These are phyloP conservation scores for Gasteruption jaculator DNA, from an alignment of 2,888 invertebrate species.

Conservation along the genomic window DNA sequence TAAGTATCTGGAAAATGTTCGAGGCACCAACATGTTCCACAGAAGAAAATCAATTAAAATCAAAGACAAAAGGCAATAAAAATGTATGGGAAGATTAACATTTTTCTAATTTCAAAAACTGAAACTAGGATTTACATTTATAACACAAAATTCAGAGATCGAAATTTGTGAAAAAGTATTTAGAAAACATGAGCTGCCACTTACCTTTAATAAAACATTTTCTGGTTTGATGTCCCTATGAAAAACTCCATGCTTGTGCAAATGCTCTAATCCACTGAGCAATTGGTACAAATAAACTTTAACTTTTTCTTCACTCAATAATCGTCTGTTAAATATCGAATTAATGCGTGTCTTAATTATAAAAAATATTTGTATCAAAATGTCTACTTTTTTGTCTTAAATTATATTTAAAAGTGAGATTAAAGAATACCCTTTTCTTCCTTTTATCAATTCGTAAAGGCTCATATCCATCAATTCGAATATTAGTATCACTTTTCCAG, in stretches of 20 bases:
- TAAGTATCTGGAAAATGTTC: too few species aligned
- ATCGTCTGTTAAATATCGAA: constrained; percentile 36
- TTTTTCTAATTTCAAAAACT: background rate
- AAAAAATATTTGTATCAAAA: constrained; percentile 5
- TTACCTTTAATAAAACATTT: constrained; percentile 64
- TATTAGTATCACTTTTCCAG: constrained; percentile 59
- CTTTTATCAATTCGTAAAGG: constrained; percentile 61
- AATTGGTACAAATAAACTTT: constrained; percentile 61
- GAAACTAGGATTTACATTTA: background rate
- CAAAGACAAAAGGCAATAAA: too few species aligned
- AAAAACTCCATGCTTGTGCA: constrained; percentile 62
- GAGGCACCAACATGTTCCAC: too few species aligned
- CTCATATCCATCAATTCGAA: constrained; percentile 71
- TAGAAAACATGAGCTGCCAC: too few species aligned
- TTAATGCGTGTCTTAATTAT: background rate
- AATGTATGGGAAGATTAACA: too few species aligned
- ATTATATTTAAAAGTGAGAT: constrained; percentile 7
- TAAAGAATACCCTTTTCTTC: constrained; percentile 49
- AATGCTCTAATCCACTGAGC: constrained; percentile 59
- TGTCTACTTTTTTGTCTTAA: background rate
- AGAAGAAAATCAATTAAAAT: too few species aligned
- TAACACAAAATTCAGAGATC: constrained; percentile 22
- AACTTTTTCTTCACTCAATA: constrained; percentile 55
- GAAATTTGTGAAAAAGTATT: too few species aligned
- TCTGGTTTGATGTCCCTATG: constrained; percentile 71